A percentile compares a stretch with the other conserved stretches of the same genome.
phyloP scores from a whole-genome alignment of 2,888 invertebrate species.

The Eilema griseolum region DNA sequence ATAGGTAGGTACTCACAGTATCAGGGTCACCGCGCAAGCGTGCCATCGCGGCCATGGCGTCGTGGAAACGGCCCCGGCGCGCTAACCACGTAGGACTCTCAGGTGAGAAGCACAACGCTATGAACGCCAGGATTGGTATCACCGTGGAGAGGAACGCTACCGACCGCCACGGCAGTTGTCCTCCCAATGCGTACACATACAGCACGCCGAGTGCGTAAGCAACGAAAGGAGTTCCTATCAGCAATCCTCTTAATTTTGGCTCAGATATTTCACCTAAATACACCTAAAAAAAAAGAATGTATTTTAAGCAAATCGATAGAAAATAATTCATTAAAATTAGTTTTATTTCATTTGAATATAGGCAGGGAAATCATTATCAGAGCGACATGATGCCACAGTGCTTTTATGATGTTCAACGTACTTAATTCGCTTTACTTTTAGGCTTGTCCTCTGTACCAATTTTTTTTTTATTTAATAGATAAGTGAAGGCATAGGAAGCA shows the following conservation, averaged over 20 bases:
- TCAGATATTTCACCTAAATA: constrained; percentile 92
- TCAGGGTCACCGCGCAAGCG: constrained; percentile 88
- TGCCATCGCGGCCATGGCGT: constrained; percentile 86
- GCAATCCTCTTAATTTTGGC: constrained; percentile 89
- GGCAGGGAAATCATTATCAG: no score
- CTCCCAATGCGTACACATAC: constrained; percentile 90
- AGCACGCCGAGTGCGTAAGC: constrained; percentile 92
- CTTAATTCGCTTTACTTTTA: not conserved
- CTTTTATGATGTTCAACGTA: not conserved
- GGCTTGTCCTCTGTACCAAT: no score
- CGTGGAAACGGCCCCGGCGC: constrained; percentile 86
- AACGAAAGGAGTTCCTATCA: constrained; percentile 91
- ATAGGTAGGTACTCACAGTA: constrained; percentile 74
- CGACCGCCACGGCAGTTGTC: constrained; percentile 89
- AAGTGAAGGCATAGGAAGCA: not conserved
- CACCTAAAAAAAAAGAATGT: constrained; percentile 81
- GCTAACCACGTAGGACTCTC: constrained; percentile 93
- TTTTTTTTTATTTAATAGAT: no score
- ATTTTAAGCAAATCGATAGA: not conserved
- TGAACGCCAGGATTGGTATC: constrained; percentile 87
- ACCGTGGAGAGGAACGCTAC: constrained; percentile 89
- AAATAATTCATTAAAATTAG: not conserved
- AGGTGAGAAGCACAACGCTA: constrained; percentile 89
- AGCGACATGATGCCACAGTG: no score
- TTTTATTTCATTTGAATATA: no score